Evolutionary conservation across 1,140 invertebrate species (phyloP), one percentile per base, ranked within the genome.

Genomic region (Helicoverpa zea): DNA sequence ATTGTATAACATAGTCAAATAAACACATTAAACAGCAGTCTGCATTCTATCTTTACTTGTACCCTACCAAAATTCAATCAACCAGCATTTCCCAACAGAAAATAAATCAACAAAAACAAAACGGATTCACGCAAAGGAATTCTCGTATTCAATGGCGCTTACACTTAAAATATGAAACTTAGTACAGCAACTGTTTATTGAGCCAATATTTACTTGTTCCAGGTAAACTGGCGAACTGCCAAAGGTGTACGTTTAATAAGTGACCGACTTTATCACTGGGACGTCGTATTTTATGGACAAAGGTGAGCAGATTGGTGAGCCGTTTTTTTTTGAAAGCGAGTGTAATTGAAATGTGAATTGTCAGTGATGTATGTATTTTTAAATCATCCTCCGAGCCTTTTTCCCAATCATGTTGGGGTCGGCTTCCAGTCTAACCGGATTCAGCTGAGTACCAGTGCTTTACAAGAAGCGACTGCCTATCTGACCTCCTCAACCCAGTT

Each of bases 211-310:
- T 78, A 56, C 66, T 82, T 82, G 84, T 80, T 79, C 14, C 83
- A 86, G 84, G 83, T 86, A 83, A 59, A 49, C 78, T 85, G 86
- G 84, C 84, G 16, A n/a, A 5, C 35, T 23, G 80, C 84, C 84
- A 83, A 51, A 54, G 52, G 18, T 68, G 35, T 64, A 56, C 61
- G 79, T 82, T 85, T 84, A 82, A 87, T 85, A 85, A 87, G 84
- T 84, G 61, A 66, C 75, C 75, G 30, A 81, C 73, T 86, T 82
- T 82, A 76, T 80, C 56, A 72, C 68, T 66, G 56, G 47, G 58
- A 80, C 49, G 68, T 47, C 11, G 14, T 52, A 9, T 14, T 12
- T 72, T 30, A 30, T 49, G 12, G 13, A 29, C 9, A n/a, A 51
- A 23, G 47, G 68, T 72, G 14, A 72, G 49, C 54, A 13, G 13